Conservation (phyloP, 2,113 vertebrate genomes). For the Papio anubis region DNA sequence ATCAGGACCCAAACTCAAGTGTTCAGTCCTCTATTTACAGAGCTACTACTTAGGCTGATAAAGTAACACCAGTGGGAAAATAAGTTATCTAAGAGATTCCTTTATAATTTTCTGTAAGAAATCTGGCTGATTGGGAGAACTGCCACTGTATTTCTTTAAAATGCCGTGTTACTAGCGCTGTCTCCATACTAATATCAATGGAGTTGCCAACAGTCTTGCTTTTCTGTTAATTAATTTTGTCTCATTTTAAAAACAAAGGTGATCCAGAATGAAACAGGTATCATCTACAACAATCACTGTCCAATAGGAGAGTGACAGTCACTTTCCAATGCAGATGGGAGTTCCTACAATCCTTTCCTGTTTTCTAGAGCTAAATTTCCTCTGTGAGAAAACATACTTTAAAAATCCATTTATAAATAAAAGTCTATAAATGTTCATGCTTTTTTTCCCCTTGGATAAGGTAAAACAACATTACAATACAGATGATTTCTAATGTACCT, state of each 20-base stretch:
- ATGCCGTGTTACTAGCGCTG: not conserved
- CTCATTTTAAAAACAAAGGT: not conserved
- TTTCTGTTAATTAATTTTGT: not conserved
- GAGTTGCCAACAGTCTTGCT: not conserved
- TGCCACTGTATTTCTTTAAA: not conserved
- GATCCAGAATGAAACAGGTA: not conserved
- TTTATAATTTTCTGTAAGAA: not conserved
- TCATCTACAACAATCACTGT: not conserved
- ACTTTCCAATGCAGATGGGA: constrained; percentile 45
- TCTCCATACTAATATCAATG: not conserved
- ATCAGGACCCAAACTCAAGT: not conserved
- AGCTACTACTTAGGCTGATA: not conserved
- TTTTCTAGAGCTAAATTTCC: constrained; percentile 47
- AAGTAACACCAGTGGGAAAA: not conserved
- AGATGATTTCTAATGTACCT: constrained; percentile 17
- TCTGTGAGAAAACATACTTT: constrained; percentile 33
- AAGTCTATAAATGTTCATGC: not conserved
- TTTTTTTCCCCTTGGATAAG: not conserved
- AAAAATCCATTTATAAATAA: constrained; percentile 57
- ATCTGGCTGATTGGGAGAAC: not conserved
- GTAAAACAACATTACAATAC: not conserved
- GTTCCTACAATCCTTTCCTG: constrained; percentile 44
- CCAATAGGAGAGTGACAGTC: not conserved
- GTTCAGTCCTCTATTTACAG: not conserved
- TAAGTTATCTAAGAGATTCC: not conserved